Conservation (phyloP, 2,797 vertebrate species). For the Enteromius argenteus region DNA sequence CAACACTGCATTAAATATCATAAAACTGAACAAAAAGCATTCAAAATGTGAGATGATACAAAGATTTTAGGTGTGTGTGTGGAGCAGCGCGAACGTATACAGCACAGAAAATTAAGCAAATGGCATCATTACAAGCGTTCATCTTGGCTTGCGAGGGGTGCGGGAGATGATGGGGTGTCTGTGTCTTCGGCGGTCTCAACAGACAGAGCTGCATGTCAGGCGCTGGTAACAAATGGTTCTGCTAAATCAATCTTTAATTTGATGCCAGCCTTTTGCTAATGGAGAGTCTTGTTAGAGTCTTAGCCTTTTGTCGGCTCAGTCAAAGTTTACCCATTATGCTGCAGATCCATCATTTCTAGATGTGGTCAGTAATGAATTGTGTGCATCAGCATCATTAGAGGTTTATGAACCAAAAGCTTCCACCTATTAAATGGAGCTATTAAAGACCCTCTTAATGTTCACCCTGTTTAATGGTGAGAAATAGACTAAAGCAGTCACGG, state of each 20-base stretch:
- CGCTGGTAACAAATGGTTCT: constrained; percentile 78
- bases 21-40: constrained; percentile 6
- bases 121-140: constrained; percentile 81
- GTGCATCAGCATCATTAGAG: constrained; percentile 73
- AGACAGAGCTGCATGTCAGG: constrained; percentile 77
- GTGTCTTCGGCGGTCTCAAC: constrained; percentile 72
- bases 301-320: constrained; percentile 60
- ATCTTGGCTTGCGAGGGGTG: constrained; percentile 82
- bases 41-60: constrained; percentile 9
- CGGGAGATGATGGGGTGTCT: constrained; percentile 72
- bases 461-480: constrained; percentile 69
- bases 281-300: constrained; percentile 68
- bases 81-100: constrained; percentile 50
- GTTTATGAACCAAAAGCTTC: constrained; percentile 69
- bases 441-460: constrained; percentile 68
- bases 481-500: constrained; percentile 62
- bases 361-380: constrained; percentile 72
- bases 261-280: constrained; percentile 73
- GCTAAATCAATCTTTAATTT: constrained; percentile 84
- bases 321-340: constrained; percentile 75
- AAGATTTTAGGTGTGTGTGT: constrained; percentile 47
- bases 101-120: constrained; percentile 76
- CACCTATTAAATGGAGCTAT: constrained; percentile 65
- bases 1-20: not conserved
- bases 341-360: constrained; percentile 71